Evolutionary conservation across 2,888 invertebrate species (phyloP).

Genomic region (Acleris sparsana): DNA sequence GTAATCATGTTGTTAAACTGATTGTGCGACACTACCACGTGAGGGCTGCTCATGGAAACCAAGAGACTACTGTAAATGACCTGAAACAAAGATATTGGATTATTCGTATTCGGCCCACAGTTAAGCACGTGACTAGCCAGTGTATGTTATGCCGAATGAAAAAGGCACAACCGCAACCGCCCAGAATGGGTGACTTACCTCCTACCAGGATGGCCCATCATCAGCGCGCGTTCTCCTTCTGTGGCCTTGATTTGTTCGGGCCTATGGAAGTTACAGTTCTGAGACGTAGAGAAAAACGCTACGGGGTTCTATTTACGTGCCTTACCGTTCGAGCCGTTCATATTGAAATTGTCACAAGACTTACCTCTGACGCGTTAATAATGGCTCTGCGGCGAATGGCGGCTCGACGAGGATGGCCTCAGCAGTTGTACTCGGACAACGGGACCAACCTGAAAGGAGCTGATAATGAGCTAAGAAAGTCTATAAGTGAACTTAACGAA

Average conservation of each 20-base stretch:
- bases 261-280: conserved; percentile 6
- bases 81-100: conserved; percentile 28
- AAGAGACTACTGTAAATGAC: conserved; percentile 28
- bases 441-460: background rate
- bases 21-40: background rate
- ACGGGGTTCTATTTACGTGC: conserved; percentile 18
- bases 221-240: background rate
- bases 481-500: background rate
- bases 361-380: background rate
- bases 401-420: background rate
- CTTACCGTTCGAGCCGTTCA: conserved; percentile 11
- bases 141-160: conserved; percentile 9
- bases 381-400: conserved; percentile 3
- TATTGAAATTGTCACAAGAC: conserved; percentile 9
- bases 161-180: conserved; percentile 5
- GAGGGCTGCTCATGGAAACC: conserved; percentile 1
- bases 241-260: conserved; percentile 1
- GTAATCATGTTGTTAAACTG: background rate
- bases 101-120: conserved; percentile 21
- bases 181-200: conserved; percentile 20
- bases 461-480: background rate
- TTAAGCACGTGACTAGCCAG: conserved; percentile 7
- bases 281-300: conserved; percentile 11
- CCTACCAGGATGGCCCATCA: conserved; percentile 4
- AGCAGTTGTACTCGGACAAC: background rate